Evolutionary conservation across 2,888 invertebrate species (phyloP).

Genomic region (Arrhopalites spinosus): DNA sequence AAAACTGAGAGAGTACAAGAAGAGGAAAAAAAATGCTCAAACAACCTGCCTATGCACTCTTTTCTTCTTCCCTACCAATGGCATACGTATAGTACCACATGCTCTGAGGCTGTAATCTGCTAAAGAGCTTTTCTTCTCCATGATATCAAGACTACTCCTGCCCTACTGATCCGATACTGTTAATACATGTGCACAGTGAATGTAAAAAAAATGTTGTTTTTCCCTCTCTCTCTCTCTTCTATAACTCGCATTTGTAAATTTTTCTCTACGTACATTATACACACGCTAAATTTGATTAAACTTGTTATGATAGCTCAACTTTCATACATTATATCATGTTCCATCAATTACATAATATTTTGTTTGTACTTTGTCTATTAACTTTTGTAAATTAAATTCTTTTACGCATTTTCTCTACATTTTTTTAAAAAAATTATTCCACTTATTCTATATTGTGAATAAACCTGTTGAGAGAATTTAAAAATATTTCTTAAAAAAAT

Average conservation of each 20-base stretch:
- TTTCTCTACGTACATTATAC: background rate
- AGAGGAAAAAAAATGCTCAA: conserved; percentile 12
- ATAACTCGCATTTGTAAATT: conserved; percentile 3
- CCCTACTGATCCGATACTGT: conserved; percentile 31
- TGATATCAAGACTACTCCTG: conserved; percentile 31
- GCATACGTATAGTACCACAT: no score
- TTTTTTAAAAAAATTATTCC: no score
- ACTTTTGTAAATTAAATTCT: background rate
- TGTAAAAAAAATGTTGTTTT: conserved; percentile 20
- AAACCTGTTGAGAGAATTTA: no score
- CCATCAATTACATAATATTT: background rate
- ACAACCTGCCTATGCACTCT: conserved; percentile 1
- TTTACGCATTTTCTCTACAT: no score
- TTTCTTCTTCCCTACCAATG: background rate
- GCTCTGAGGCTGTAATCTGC: conserved; percentile 15
- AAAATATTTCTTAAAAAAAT: no score
- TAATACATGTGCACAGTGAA: conserved; percentile 27
- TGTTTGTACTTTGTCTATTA: background rate
- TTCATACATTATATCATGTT: background rate
- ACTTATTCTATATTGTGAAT: no score
- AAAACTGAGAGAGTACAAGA: conserved; percentile 1
- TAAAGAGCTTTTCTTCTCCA: conserved; percentile 28
- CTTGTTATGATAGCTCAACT: background rate
- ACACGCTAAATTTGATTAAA: background rate
- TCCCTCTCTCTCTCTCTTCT: conserved; percentile 11